Evolutionary conservation across 1,140 invertebrate species (phyloP).

Genomic region (Cepaea nemoralis): DNA sequence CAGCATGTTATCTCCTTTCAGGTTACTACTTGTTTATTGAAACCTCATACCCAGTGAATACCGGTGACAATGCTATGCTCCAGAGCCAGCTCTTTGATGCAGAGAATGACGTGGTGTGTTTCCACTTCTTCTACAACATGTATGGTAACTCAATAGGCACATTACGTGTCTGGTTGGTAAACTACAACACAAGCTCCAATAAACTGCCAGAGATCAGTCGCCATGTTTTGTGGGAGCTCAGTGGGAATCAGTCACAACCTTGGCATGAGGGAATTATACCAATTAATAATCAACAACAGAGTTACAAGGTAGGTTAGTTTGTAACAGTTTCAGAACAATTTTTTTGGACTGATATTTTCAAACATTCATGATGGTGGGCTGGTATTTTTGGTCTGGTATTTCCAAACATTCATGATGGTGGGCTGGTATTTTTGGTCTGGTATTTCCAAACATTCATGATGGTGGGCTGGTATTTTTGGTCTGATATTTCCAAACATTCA

Average conservation of each 20-base stretch:
- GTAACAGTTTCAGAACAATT: too few relatives aligned
- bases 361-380: too few relatives aligned
- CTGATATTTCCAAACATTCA: too few relatives aligned
- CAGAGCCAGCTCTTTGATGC: slow-evolving; percentile 54
- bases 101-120: slow-evolving; percentile 35
- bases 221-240: slow-evolving; percentile 51
- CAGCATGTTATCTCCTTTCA: slow-evolving; percentile 39
- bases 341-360: too few relatives aligned
- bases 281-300: slow-evolving; percentile 46
- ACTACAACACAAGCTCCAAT: slow-evolving; percentile 9
- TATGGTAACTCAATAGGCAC: slow-evolving; percentile 51
- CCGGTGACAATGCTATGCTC: slow-evolving; percentile 60
- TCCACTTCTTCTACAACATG: slow-evolving; percentile 57
- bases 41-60: slow-evolving; percentile 44
- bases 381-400: too few relatives aligned
- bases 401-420: too few relatives aligned
- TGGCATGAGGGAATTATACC: slow-evolving; percentile 61
- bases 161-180: slow-evolving; percentile 39
- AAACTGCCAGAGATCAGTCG: background rate
- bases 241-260: slow-evolving; percentile 60
- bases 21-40: slow-evolving; percentile 64
- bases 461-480: too few relatives aligned
- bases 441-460: too few relatives aligned
- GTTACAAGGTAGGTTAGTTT: slow-evolving; percentile 40
- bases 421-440: too few relatives aligned